Conservation (phyloP, 2,888 invertebrate genomes). For the Brachylomia viminalis region DNA sequence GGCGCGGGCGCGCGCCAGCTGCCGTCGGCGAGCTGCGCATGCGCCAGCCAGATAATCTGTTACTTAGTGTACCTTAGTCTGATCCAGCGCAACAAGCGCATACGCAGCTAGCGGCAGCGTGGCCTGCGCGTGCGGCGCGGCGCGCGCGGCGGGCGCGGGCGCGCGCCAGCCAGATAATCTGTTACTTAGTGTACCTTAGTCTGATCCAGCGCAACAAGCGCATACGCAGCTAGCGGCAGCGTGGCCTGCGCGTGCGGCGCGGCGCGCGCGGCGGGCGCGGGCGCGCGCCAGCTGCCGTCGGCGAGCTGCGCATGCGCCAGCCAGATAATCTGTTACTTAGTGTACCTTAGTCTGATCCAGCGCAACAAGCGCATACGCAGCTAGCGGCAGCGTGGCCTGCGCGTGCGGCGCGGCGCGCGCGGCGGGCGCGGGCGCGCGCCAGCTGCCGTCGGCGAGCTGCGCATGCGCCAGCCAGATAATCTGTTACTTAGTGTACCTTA, state of each 20-base stretch:
- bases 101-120: slow-evolving; percentile 94
- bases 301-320: slow-evolving; percentile 92
- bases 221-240: slow-evolving; percentile 95
- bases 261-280: slow-evolving; percentile 90
- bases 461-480: slow-evolving; percentile 94
- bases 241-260: slow-evolving; percentile 80
- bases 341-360: slow-evolving; percentile 91
- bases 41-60: slow-evolving; percentile 95
- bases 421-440: slow-evolving; percentile 91
- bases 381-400: slow-evolving; percentile 91
- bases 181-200: slow-evolving; percentile 79
- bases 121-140: slow-evolving; percentile 80
- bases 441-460: slow-evolving; percentile 94
- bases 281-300: slow-evolving; percentile 94
- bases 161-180: slow-evolving; percentile 94
- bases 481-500: slow-evolving; percentile 75
- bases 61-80: slow-evolving; percentile 85
- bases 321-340: too few species aligned
- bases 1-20: slow-evolving; percentile 91
- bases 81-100: slow-evolving; percentile 94
- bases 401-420: slow-evolving; percentile 89
- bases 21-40: slow-evolving; percentile 93
- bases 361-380: slow-evolving; percentile 95
- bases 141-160: slow-evolving; percentile 90
- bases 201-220: slow-evolving; percentile 94